Conservation (phyloP, 2,797 vertebrate species). For the Phoxinus dragarum region DNA sequence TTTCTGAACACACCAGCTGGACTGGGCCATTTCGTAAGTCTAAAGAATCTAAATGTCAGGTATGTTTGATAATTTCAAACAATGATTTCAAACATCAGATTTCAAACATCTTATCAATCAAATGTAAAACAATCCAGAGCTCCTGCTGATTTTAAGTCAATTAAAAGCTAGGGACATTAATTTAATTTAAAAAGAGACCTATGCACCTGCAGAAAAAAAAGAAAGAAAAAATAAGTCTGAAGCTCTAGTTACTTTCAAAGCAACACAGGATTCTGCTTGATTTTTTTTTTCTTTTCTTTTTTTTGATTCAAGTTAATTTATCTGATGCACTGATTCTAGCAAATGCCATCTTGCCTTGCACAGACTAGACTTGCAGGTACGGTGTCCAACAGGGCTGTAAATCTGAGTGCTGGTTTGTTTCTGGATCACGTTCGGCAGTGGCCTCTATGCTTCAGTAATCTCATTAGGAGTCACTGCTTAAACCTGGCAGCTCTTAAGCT, state of each 20-base stretch:
- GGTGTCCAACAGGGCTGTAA: constrained; percentile 11
- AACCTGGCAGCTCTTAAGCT: constrained; percentile 75
- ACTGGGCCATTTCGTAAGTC: not conserved
- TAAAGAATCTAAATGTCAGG: not conserved
- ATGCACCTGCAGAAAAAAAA: not conserved
- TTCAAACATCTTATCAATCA: not conserved
- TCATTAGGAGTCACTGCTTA: constrained; percentile 77
- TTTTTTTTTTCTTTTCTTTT: not conserved
- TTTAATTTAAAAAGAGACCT: not conserved
- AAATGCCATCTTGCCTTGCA: constrained; percentile 2
- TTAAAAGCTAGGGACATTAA: constrained; percentile 2
- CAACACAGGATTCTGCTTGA: not conserved
- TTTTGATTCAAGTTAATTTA: not conserved
- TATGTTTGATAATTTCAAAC: not conserved
- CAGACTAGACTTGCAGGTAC: constrained; percentile 28
- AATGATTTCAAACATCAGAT: not conserved
- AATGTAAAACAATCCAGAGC: not conserved
- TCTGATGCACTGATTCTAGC: not conserved
- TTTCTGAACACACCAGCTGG: not conserved
- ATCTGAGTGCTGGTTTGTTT: constrained; percentile 61
- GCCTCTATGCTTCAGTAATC: constrained; percentile 74
- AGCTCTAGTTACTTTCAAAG: not conserved
- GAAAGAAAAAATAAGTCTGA: not conserved
- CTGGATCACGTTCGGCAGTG: constrained; percentile 70
- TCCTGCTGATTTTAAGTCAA: not conserved